Base-by-base conservation (phyloP, 2,797 vertebrate species). In the Buphagus erythrorhynchus region DNA sequence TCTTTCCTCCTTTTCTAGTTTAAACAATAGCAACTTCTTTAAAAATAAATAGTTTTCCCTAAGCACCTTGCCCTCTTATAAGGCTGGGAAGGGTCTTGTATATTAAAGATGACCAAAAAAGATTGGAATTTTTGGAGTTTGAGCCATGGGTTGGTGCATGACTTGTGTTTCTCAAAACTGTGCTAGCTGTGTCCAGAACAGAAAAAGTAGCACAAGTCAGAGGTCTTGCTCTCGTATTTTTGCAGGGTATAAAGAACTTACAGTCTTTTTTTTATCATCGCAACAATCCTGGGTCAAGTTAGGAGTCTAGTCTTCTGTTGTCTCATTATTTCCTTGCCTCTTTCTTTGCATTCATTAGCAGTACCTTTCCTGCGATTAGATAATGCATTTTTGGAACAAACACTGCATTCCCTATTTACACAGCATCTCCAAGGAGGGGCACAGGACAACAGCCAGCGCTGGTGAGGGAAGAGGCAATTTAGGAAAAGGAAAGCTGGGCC, bases 111-210 rank as follows among this genome's bases (percentile, higher is more conserved):
- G 11, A 74, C 15, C 7, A 48, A 59, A 80, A 62, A 52, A 38
- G 3, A 8, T 14, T 31, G n/a, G 33, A 0, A 0, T 48, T 67
- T 73, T 75, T 81, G 46, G 54, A 92, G n/a, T 48, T 80, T 72
- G 54, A 91, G 58, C 25, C 35, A 57, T 1, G 4, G 6, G 8
- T 21, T 86, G 26, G 21, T 29, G 11, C 18, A 17, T 29, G 24
- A 86, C 45, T 69, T 51, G 21, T 43, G 18, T 77, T 88, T 80
- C 66, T 59, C 38, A 87, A 71, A 93, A 65, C 49, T 29, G 26
- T 0, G 0, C 52, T 59, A 82, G 31, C n/a, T 75, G 31, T 61
- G 38, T n/a, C 49, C 75, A 61, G 76, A 87, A 75, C 45, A 58
- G 25, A 82, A 11, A 15, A 86, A 78, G 54, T 31, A 62, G 62